These are phyloP conservation scores for Siniperca scherzeri DNA, from an alignment of 2,797 vertebrate genomes.

Conservation along the genomic window DNA sequence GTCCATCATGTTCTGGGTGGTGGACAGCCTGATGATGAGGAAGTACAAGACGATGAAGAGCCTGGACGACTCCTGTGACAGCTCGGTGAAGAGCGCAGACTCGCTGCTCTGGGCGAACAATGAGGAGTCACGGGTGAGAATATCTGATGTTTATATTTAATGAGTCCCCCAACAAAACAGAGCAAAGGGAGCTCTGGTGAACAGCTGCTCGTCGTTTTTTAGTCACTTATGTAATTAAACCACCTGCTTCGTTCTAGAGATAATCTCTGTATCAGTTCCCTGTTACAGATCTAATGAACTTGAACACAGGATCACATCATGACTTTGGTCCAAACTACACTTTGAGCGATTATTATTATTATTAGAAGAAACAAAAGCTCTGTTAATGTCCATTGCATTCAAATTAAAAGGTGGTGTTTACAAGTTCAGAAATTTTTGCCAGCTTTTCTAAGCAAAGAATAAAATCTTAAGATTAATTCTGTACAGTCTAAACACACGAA, in stretches of 20 bases:
- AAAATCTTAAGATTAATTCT: too few species aligned
- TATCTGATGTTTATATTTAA: background rate
- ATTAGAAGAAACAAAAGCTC: background rate
- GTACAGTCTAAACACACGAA: too few species aligned
- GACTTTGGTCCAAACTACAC: background rate
- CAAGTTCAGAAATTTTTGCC: background rate
- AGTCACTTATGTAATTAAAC: background rate
- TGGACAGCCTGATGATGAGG: constrained; percentile 90
- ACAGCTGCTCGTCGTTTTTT: constrained; percentile 1
- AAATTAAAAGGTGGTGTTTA: background rate
- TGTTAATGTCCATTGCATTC: background rate
- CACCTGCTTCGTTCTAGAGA: constrained; percentile 3
- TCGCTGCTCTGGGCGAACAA: constrained; percentile 49
- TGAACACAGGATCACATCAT: background rate
- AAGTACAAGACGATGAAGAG: constrained; percentile 84
- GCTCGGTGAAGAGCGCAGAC: constrained; percentile 65
- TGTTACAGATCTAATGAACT: background rate
- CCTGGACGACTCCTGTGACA: constrained; percentile 67
- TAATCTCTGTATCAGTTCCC: background rate
- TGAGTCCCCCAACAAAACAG: background rate
- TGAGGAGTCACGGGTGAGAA: constrained; percentile 86
- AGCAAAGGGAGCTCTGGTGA: background rate
- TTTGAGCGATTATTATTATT: background rate
- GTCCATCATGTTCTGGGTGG: constrained; percentile 91
- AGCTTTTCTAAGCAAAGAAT: background rate